Base-by-base conservation (phyloP, 2,888 invertebrate species). In the Oscheius myriophilus region DNA sequence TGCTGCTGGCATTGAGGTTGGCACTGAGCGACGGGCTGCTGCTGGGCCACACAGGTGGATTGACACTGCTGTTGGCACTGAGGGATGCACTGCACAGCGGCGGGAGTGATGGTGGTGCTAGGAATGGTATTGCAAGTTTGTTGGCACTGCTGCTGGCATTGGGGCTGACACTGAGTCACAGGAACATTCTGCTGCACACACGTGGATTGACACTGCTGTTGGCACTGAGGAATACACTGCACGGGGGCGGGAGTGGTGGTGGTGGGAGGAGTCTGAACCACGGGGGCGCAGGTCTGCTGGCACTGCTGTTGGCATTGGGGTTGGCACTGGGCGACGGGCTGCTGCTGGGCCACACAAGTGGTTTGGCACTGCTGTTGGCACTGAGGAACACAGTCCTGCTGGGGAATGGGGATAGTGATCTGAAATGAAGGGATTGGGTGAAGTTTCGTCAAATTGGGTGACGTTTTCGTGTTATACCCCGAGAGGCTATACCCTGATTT, bases 1-100 rank as follows among this genome's bases (percentile, higher is more conserved):
- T 64, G 53, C 39, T 52, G 52, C 16, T 25, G n/a, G 64, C 64
- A 64, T 46, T 59, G 58, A 16, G 55, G 55, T 33, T 26, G 23
- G 18, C 26, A 26, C 23, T 55, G 59, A 39, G 59, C 64, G 18
- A 41, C 66, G 26, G 66, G 66, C 49, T 67, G 51, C 39, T 67
- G 67, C 21, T 23, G 51, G 39, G n/a, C n/a, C n/a, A 54, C 53
- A 43, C 68, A 68, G 23, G 68, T 54, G 6, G 62, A 42, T 43
- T 46, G 58, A 43, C 54, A 63, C 23, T 53, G 54, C 43, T 54
- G 67, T 62, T 65, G 69, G 53, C 71, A 73, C 55, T 70, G 71
- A 61, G 76, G 71, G 49, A 70, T 69, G 69, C 74, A 72, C 63
- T 74, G 76, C n/a, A 54, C 26, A 2, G 54, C 16, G 54, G 54